Evolutionary conservation across 2,113 vertebrate species (phyloP), one percentile per base, ranked within the genome.

Genomic region (Chamaetylas fuelleborni): DNA sequence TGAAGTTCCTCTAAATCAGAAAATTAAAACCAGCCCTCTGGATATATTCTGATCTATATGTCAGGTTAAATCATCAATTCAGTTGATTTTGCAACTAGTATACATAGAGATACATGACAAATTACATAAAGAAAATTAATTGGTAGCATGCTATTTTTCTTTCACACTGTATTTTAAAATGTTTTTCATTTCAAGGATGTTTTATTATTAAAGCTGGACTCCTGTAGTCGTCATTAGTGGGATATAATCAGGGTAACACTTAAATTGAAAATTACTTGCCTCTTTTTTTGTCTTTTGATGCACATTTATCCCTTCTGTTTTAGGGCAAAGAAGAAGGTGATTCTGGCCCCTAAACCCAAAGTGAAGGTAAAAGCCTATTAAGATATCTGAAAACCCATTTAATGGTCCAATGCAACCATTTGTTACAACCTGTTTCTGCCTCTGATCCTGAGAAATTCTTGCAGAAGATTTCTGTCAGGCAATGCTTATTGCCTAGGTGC

Each of bases 311-410:
- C 9, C 51, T 90, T 74, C 26, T 84, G 20, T 42, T 84, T 57
- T 97, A 99, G 99, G 94, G 98, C 98, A 87, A 99, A 99, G 98
- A 99, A 99, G 90, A 99, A 98, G 96, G 98, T 99, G 88, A 98
- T 99, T 90, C 92, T 98, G 69, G 97, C 99, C 53, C 98, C 99
- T 81, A 99, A 99, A 97, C 98, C 98, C 88, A 99, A 99, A 98
- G 97, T 97, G 79, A 99, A 99, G 98, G 99, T 99, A 91, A 98
- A 96, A 96, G 38, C 33, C 8, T 83, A 0, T 78, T 90, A 61
- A 61, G 22, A 34, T 70, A 45, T 4, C 7, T 88, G 38, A 83
- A 51, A 85, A 79, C 14, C 48, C 20, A 54, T 19, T 47, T 47
- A 48, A 20, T 47, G 24, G n/a, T 74, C 38, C 16, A 28, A 0